Percentiles rank a stretch among this genome's conserved stretches.
Evolutionary conservation across 2,113 vertebrate genomes (phyloP).

Genomic region (Hippocampus comes): DNA sequence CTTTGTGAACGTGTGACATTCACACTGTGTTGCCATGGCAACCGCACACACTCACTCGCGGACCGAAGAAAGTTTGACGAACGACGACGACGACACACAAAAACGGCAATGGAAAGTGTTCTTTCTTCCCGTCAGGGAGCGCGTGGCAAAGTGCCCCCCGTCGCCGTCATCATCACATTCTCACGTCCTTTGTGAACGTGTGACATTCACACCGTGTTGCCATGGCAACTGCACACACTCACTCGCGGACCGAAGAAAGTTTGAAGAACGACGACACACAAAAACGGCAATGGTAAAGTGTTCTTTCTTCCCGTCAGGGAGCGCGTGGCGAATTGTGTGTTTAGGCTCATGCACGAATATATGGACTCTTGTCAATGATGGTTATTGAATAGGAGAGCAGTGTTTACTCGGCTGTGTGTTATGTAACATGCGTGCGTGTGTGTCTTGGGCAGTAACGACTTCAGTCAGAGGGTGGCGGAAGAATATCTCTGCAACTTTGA

Average conservation of each 20-base stretch:
- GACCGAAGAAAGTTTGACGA: background rate
- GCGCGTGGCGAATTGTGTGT: constrained; percentile 11
- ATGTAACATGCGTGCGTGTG: background rate
- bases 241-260: background rate
- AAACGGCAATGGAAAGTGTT: too few relatives aligned
- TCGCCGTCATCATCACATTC: background rate
- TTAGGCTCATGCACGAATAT: constrained; percentile 9
- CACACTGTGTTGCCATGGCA: background rate
- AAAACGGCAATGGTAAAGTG: too few relatives aligned
- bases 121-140: constrained; percentile 53
- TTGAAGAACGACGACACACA: background rate
- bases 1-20: background rate
- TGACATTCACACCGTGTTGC: background rate
- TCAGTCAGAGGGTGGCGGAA: constrained; percentile 91
- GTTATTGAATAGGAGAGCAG: constrained; percentile 66
- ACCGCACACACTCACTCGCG: background rate
- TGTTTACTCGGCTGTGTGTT: constrained; percentile 61
- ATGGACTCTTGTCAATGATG: constrained; percentile 57
- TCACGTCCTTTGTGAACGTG: background rate
- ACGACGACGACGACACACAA: background rate
- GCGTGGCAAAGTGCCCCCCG: constrained; percentile 10
- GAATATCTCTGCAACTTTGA: constrained; percentile 91
- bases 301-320: constrained; percentile 49
- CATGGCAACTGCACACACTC: background rate
- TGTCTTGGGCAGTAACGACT: constrained; percentile 83